Evolutionary conservation across 2,113 vertebrate genomes (phyloP).

Genomic region (Peromyscus maniculatus): DNA sequence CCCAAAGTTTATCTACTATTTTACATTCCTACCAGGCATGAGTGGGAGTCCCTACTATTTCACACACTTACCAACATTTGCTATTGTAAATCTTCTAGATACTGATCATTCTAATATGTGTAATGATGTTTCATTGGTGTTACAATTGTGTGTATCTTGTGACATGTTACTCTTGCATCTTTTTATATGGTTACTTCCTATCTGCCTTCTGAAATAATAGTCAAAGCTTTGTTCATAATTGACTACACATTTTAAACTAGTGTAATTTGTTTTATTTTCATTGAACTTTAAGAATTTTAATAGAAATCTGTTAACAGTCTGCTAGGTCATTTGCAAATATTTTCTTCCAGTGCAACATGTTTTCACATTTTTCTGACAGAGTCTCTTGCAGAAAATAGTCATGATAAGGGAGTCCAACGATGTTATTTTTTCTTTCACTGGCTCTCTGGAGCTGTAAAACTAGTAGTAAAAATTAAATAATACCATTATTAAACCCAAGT

Average conservation of each 20-base stretch:
- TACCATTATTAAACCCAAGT: too few species aligned
- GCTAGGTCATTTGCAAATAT: background rate
- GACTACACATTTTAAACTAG: too few species aligned
- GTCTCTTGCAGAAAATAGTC: background rate
- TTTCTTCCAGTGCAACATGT: background rate
- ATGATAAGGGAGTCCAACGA: background rate
- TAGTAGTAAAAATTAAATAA: background rate
- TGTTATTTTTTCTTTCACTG: background rate
- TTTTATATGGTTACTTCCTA: background rate
- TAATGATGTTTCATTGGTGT: background rate
- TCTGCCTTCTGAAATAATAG: background rate
- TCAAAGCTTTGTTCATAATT: background rate
- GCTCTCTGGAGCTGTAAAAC: background rate
- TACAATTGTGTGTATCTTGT: background rate
- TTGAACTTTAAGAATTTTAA: background rate
- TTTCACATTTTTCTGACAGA: background rate
- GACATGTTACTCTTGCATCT: background rate
- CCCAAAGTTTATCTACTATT: background rate
- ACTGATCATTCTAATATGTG: background rate
- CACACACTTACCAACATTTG: background rate
- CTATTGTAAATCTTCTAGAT: background rate
- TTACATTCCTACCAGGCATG: background rate
- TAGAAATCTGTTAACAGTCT: background rate
- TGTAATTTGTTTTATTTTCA: background rate
- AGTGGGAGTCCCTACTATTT: background rate